These are phyloP conservation scores for Nestor notabilis DNA, from an alignment of 2,113 vertebrate genomes.

Conservation along the genomic window DNA sequence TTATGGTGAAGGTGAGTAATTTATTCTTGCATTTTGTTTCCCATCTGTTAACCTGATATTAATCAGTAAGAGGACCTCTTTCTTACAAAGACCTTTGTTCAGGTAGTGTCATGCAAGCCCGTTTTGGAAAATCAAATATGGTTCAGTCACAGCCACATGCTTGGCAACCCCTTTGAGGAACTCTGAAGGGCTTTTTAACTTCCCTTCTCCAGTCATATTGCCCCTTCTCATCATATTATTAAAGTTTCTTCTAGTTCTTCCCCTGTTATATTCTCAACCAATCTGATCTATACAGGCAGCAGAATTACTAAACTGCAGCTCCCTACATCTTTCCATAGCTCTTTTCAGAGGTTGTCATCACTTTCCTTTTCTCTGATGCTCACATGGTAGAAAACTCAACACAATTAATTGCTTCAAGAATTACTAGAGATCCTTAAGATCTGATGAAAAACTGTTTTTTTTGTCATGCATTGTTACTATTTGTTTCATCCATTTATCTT, in stretches of 20 bases:
- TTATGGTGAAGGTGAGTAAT: neutral
- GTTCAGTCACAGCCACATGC: neutral
- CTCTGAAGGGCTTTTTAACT: neutral
- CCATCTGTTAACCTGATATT: neutral
- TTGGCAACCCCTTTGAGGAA: neutral
- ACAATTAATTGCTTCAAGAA: neutral
- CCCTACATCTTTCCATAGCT: neutral
- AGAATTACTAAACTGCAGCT: neutral
- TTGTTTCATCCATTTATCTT: neutral
- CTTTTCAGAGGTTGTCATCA: neutral
- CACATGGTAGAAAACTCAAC: neutral
- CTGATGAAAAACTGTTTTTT: neutral
- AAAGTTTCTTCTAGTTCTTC: neutral
- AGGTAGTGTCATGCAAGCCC: neutral
- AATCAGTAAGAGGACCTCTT: neutral
- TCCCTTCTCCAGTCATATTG: neutral
- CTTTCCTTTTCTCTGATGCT: neutral
- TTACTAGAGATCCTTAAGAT: neutral
- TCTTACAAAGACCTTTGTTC: neutral
- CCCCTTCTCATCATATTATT: neutral
- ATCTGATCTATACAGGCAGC: neutral
- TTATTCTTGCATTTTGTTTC: neutral
- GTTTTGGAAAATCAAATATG: neutral
- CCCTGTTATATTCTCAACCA: neutral
- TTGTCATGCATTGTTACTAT: neutral